phyloP scores from a whole-genome alignment of 2,888 invertebrate species.

The Ischnus inquisitorius region DNA sequence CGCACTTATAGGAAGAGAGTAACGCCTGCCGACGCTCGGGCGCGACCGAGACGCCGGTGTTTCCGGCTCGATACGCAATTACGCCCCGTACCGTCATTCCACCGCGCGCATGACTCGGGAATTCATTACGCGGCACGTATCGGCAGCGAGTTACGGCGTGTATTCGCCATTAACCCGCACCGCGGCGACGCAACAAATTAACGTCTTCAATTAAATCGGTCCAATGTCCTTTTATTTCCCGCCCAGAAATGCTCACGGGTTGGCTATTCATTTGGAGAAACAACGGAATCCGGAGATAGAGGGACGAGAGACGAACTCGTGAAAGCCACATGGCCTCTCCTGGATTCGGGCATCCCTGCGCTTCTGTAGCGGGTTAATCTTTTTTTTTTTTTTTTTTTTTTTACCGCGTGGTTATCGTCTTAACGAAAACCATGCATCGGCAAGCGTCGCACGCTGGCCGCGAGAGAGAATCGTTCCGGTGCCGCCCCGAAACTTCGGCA shows the following conservation, averaged over 20 bases:
- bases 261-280: not conserved
- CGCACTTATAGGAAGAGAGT: slow-evolving; percentile 63
- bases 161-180: not conserved
- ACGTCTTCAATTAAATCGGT: slow-evolving; percentile 63
- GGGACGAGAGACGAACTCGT: not conserved
- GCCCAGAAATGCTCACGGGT: too few species aligned
- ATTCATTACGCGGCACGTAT: slow-evolving; percentile 59
- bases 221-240: slow-evolving; percentile 32
- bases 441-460: slow-evolving; percentile 8
- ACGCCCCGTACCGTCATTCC: slow-evolving; percentile 68
- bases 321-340: slow-evolving; percentile 35
- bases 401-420: slow-evolving; percentile 9
- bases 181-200: slow-evolving; percentile 49
- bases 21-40: slow-evolving; percentile 45
- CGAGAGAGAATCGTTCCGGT: too few species aligned
- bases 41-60: slow-evolving; percentile 32
- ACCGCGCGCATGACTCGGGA: slow-evolving; percentile 46
- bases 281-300: not conserved
- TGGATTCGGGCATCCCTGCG: not conserved
- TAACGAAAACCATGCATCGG: slow-evolving; percentile 37
- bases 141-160: slow-evolving; percentile 33
- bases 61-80: slow-evolving; percentile 74
- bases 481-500: too few species aligned
- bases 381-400: too few species aligned
- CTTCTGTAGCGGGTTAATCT: slow-evolving; percentile 1